Evolutionary conservation across 2,113 vertebrate species (phyloP), one percentile per base, ranked within the genome.

Genomic region (Willisornis vidua): DNA sequence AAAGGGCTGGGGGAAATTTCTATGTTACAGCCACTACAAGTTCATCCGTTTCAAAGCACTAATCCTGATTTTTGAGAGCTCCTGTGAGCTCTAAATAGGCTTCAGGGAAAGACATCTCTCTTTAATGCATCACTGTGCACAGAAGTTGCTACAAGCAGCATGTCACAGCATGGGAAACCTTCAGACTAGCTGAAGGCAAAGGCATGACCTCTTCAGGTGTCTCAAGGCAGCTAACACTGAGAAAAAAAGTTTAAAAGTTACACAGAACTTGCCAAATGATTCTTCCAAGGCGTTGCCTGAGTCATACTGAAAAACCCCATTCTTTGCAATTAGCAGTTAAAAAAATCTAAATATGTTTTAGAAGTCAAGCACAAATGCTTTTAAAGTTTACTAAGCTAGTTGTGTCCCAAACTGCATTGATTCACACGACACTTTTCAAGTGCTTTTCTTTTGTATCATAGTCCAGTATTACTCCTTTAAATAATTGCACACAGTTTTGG

Each of bases 1-100:
- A 28, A 51, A 46, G 45, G 13, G 39, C 20, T 0, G 2, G 13
- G 39, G 28, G 74, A 70, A 49, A 58, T 25, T 24, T 77, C 55
- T 31, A 0, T 3, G 26, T 18, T 35, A 18, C 28, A 75, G 57
- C 23, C 37, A 37, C 25, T 1, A 0, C 14, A 58, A 67, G 26
- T 37, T 33, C 67, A 85, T 25, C 45, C 52, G 24, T 45, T 78
- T 78, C 39, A 70, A 85, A 65, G 49, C 20, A 25, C 10, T 72
- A 33, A 46, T 66, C 29, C n/a, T 39, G 41, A 46, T 45, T 91
- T 94, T 43, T 76, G 58, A 85, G 58, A 26, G 23, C 37, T 89
- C 33, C 33, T 20, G 41, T 24, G 43, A 54, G 41, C 39, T 87
- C 39, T 31, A n/a, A 37, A 15, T 45, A 55, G 17, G 7, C 46